Evolutionary conservation across 2,113 vertebrate species (phyloP).

Genomic region (Aspidoscelis tigris): DNA sequence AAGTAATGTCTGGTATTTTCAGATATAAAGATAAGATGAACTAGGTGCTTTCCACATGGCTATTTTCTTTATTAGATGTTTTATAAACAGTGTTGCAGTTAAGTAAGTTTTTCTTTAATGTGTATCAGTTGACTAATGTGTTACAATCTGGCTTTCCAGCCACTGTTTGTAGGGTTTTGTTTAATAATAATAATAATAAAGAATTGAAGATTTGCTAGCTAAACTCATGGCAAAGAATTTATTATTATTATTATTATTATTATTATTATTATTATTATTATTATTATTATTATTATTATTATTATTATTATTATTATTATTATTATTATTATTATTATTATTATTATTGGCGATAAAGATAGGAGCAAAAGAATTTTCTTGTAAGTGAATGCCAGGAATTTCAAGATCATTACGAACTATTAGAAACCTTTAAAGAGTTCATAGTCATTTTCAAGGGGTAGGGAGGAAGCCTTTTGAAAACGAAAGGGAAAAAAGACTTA

Average conservation of each 20-base stretch:
- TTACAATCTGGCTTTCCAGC: background rate
- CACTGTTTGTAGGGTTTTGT: background rate
- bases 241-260: background rate
- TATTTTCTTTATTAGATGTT: constrained; percentile 21
- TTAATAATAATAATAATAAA: background rate
- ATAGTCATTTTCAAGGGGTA: constrained; percentile 72
- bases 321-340: too few species aligned
- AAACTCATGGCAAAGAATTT: background rate
- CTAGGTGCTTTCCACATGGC: background rate
- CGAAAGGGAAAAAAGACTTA: fast-evolving
- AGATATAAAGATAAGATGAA: constrained; percentile 25
- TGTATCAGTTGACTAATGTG: background rate
- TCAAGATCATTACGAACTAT: constrained; percentile 64
- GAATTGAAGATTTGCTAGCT: background rate
- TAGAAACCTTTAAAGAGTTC: constrained; percentile 60
- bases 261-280: background rate
- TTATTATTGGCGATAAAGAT: too few species aligned
- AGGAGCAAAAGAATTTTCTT: too few species aligned
- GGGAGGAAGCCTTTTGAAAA: background rate
- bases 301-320: background rate
- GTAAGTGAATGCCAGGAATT: constrained; percentile 36
- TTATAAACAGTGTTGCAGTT: background rate
- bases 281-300: background rate
- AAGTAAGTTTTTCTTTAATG: background rate
- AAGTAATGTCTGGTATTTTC: constrained; percentile 38